A percentile compares a stretch with the other conserved stretches of the same genome.
Conservation (phyloP, 2,113 vertebrate genomes). For the Cettia cetti region DNA sequence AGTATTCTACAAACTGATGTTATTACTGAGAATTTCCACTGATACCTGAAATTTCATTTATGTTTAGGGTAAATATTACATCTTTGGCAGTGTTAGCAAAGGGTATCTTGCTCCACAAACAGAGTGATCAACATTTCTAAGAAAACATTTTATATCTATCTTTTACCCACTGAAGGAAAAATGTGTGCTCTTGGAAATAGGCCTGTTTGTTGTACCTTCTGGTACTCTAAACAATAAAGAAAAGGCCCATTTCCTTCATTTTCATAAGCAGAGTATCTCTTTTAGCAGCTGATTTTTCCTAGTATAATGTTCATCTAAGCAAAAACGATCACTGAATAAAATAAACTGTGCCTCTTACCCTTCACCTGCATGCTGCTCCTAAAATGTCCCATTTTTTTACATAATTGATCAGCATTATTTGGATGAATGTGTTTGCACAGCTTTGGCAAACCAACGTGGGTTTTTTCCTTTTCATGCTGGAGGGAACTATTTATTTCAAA, state of each 20-base stretch:
- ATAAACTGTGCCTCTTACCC: not conserved
- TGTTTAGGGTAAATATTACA: not conserved
- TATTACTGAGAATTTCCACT: not conserved
- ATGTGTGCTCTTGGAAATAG: not conserved
- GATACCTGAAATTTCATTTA: not conserved
- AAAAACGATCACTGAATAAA: not conserved
- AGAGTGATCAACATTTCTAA: not conserved
- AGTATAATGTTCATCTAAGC: not conserved
- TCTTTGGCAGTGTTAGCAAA: not conserved
- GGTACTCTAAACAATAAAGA: not conserved
- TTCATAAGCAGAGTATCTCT: not conserved
- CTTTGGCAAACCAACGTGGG: constrained; percentile 26
- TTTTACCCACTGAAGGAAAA: not conserved
- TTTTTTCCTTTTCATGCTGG: constrained; percentile 29
- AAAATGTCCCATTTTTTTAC: not conserved
- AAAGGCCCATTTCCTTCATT: not conserved
- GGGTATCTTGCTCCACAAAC: not conserved
- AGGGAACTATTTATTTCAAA: constrained; percentile 48
- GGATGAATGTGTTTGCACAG: constrained; percentile 36
- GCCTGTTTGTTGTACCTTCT: not conserved
- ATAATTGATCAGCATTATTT: not conserved
- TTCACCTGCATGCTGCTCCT: not conserved
- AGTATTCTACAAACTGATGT: not conserved
- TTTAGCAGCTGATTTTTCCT: not conserved
- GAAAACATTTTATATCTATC: not conserved